Evolutionary conservation across 2,888 invertebrate genomes (phyloP).

Genomic region (Amphimallon solstitiale): DNA sequence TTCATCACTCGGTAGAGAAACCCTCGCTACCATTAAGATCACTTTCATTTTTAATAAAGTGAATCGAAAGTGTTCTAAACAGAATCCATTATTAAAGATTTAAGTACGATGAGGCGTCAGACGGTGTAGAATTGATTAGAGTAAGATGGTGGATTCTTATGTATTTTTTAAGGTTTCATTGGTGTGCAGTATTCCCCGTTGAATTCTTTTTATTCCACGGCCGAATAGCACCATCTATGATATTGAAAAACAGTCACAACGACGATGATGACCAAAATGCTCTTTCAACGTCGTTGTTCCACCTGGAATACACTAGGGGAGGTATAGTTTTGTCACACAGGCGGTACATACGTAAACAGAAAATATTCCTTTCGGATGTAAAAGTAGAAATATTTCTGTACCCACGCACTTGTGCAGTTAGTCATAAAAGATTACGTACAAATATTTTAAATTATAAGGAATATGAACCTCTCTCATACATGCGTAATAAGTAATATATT

Average conservation of each 20-base stretch:
- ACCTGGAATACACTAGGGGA: not conserved
- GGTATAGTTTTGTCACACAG: not conserved
- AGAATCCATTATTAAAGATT: constrained; percentile 3
- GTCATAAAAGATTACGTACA: too few species aligned
- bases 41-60: constrained; percentile 16
- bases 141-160: constrained; percentile 9
- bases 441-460: too few species aligned
- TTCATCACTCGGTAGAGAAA: not conserved
- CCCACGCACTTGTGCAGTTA: not conserved
- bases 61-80: constrained; percentile 11
- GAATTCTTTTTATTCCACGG: constrained; percentile 3
- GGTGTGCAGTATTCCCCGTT: constrained; percentile 8
- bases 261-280: constrained; percentile 10
- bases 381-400: constrained; percentile 7
- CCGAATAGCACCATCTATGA: constrained; percentile 8
- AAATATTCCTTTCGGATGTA: constrained; percentile 1
- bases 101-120: not conserved
- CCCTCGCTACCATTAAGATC: not conserved
- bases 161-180: constrained; percentile 18
- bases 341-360: not conserved
- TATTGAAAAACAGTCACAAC: constrained; percentile 21
- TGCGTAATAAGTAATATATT: too few species aligned
- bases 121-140: constrained; percentile 15
- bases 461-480: too few species aligned
- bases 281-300: constrained; percentile 5